Base-by-base conservation (phyloP, 2,888 invertebrate species). In the Pasiphila rectangulata region DNA sequence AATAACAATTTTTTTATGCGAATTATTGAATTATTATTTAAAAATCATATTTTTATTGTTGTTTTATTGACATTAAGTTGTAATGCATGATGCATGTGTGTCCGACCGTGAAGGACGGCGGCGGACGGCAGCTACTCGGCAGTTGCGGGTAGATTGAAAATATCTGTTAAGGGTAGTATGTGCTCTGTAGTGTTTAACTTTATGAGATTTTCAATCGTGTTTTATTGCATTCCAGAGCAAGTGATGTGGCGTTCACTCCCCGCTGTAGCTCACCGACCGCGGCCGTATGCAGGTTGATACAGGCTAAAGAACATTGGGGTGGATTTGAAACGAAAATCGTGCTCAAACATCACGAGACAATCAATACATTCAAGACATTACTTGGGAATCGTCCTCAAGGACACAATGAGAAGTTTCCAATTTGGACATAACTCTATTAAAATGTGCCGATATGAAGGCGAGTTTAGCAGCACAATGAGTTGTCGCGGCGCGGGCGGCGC, bases 391-490 rank as follows among this genome's bases (percentile, higher is more conserved):
- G n/a, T 25, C 16, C 9, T 9, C 9, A 16, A 1, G 7, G 4
- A 16, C 9, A 17, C 9, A 16, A 1, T 12, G 4, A 16, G 4
- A 35, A 38, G 35, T 15, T 35, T 19, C 25, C n/a, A n/a, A 46
- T 39, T 46, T 38, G 34, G 30, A 38, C 25, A 42, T 32, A 42
- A 38, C 23, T 45, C 30, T 36, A 45, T 19, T 41, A 24, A 41
- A 50, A 50, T 45, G 34, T 50, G 41, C 61, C 55, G 60, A 61
- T 56, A 59, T 63, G 63, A 65, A 56, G 59, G 58, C 56, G 59
- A 56, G 57, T 62, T 60, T 64, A 41, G 47, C 69, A 40, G 37
- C 60, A 73, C 76, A 73, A 74, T 71, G 75, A 72, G 69, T 59
- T 56, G 68, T 60, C 67, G 58, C 61, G 64, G 50, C 58, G 51